Conservation (phyloP, 2,797 vertebrate genomes). For the Octomys mimax region DNA sequence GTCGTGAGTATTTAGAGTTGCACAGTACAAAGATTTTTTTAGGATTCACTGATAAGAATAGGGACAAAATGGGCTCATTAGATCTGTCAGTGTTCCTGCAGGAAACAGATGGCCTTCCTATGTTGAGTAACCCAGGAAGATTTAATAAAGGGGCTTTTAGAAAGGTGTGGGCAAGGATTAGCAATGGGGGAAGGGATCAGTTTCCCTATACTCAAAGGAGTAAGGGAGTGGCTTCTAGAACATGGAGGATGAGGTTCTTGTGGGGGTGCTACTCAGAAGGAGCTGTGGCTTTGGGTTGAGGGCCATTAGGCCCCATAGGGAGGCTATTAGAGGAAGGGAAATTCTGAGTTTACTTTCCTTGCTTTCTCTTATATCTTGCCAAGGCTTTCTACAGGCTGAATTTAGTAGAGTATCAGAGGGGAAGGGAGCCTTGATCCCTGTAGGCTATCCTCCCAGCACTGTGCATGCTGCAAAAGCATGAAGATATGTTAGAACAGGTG, state of each 20-base stretch:
- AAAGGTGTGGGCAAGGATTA: not conserved
- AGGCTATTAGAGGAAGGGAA: not conserved
- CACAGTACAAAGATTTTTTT: constrained; percentile 28
- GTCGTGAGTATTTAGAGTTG: constrained; percentile 30
- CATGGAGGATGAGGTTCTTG: not conserved
- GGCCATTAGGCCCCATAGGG: not conserved
- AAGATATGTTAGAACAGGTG: not conserved
- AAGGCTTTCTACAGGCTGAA: not conserved
- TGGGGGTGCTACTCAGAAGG: not conserved
- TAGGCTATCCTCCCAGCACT: not conserved
- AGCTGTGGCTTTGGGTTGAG: not conserved
- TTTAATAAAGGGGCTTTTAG: constrained; percentile 18
- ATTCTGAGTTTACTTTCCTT: not conserved
- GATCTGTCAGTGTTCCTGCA: not conserved
- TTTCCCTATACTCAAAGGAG: not conserved
- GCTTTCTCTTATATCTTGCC: not conserved
- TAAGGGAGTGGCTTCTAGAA: not conserved
- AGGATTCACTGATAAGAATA: not conserved
- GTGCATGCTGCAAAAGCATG: not conserved
- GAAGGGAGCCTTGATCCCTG: not conserved
- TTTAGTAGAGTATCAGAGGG: not conserved
- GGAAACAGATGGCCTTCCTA: not conserved
- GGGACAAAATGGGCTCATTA: constrained; percentile 34
- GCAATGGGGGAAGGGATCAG: not conserved
- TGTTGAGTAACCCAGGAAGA: not conserved